Evolutionary conservation across 1,140 invertebrate species (phyloP).

Genomic region (Agrilus planipennis): DNA sequence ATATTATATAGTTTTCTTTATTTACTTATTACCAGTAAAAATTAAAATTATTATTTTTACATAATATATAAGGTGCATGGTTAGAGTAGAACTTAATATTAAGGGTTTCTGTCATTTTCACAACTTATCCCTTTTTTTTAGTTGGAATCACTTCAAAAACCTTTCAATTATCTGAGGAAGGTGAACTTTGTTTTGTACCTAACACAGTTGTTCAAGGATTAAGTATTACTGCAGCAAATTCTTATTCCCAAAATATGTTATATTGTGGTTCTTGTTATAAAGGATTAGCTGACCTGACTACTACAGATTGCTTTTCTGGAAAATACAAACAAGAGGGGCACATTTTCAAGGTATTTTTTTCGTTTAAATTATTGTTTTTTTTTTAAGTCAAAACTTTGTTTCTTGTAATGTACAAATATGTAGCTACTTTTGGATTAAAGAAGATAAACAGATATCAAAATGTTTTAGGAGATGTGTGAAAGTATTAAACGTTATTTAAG

Average conservation of each 20-base stretch:
- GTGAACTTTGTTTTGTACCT: conserved; percentile 20
- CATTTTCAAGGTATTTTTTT: conserved; percentile 24
- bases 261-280: conserved; percentile 26
- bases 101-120: too few relatives aligned
- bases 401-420: too few relatives aligned
- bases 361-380: background rate
- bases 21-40: too few relatives aligned
- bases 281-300: conserved; percentile 22
- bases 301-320: conserved; percentile 14
- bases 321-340: conserved; percentile 24
- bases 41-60: too few relatives aligned
- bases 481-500: conserved; percentile 26
- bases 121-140: too few relatives aligned
- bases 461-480: conserved; percentile 26
- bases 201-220: conserved; percentile 23
- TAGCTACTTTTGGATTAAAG: too few relatives aligned
- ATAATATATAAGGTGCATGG: too few relatives aligned
- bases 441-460: background rate
- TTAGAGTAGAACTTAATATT: too few relatives aligned
- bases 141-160: conserved; percentile 26
- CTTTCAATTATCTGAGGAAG: conserved; percentile 18
- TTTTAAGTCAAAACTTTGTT: conserved; percentile 1
- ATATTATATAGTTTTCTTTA: conserved; percentile 9
- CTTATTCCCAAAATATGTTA: conserved; percentile 23
- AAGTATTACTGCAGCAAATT: conserved; percentile 15